Base-by-base conservation (phyloP, 2,888 invertebrate species). In the Anaspis maculata region DNA sequence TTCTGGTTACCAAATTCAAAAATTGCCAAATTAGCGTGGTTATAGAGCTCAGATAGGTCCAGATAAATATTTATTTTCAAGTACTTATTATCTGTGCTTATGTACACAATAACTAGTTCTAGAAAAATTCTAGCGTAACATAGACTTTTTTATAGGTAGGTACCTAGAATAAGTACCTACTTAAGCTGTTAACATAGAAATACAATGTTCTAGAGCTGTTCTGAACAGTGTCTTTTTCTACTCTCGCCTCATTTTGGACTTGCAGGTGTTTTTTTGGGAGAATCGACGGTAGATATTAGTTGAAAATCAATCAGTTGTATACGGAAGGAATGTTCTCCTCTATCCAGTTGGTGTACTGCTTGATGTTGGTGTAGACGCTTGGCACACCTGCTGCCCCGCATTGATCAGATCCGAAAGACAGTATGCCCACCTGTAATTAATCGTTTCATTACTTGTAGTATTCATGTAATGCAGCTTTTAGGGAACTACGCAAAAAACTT, bases 381-480 rank as follows among this genome's bases (percentile, higher is more conserved):
- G 85, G 84, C 1, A 83, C 72, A 2, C 81, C 82, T 34, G 74
- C 68, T 12, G 76, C 77, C 13, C 82, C 80, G 51, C 84, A 82
- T 58, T 83, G 82, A 47, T 82, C 83, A 1, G 84, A 83, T 2
- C 86, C 86, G 48, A 84, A 85, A 0, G 85, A 85, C 42, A 86
- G 75, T 21, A 86, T 79, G 15, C 85, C 86, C 41, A 84, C 72
- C 84, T 85, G 53, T 42, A 40, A 24, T 39, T 34, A 21, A 34
- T 27, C 14, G n/a, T 11, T 25, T 19, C 19, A 9, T 19, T 9
- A 19, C 5, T 9, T 9, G 5, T 19, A 19, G 9, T 6, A n/a
- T n/a, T n/a, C n/a, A n/a, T n/a, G n/a, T n/a, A n/a, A n/a, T n/a
- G n/a, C n/a, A n/a, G 9, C 19, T 19, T 19, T 19, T 19, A 19